Percentiles rank a stretch among this genome's conserved stretches.
Evolutionary conservation across 1,140 invertebrate species (phyloP).

Genomic region (Temnothorax nylanderi): DNA sequence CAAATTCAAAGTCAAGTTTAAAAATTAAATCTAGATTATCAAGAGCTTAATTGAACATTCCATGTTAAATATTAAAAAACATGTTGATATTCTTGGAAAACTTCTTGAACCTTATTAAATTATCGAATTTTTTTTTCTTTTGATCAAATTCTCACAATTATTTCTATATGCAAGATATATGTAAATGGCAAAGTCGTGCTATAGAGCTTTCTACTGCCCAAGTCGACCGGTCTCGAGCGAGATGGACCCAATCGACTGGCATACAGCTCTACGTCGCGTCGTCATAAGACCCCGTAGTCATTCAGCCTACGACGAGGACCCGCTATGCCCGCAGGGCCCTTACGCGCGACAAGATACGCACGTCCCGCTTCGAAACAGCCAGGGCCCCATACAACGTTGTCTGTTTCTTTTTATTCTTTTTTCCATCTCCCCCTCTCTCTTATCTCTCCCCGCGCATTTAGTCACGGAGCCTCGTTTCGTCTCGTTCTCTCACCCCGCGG

Average conservation of each 20-base stretch:
- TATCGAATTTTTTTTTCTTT: not conserved
- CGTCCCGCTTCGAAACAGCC: conserved; percentile 53
- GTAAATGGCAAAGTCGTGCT: not conserved
- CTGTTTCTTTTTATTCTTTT: conserved; percentile 19
- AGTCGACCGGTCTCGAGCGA: not conserved
- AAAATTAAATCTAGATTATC: not conserved
- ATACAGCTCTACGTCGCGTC: not conserved
- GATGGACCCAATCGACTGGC: not conserved
- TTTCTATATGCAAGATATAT: not conserved
- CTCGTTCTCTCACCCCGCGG: conserved; percentile 40
- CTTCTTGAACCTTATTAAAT: not conserved
- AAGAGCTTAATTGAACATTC: not conserved
- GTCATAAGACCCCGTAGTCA: conserved; percentile 22
- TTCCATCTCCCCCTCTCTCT: not conserved
- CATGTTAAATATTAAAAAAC: not conserved
- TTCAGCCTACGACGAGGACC: conserved; percentile 35
- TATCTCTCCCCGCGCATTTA: not conserved
- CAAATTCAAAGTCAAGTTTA: not conserved
- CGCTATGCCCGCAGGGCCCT: conserved; percentile 54
- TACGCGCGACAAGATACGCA: conserved; percentile 55
- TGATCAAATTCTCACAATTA: not conserved
- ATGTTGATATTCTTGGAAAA: not conserved
- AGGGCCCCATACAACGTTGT: conserved; percentile 3
- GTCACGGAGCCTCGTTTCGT: conserved; percentile 12
- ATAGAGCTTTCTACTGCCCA: not conserved